These are phyloP conservation scores for Colostygia pectinataria DNA, from an alignment of 2,888 invertebrate species.

Conservation along the genomic window DNA sequence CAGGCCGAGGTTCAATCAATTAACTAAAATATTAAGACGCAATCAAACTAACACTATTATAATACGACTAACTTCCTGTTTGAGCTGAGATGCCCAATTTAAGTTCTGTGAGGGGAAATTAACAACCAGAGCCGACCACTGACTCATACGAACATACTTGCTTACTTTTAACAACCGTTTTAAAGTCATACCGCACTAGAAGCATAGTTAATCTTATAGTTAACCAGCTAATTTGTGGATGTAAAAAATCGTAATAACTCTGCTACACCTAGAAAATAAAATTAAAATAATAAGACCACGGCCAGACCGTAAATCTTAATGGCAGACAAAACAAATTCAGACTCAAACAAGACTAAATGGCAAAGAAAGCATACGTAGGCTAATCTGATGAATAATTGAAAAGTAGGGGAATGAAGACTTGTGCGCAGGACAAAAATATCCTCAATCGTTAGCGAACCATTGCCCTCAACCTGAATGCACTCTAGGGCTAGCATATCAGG, in stretches of 20 bases:
- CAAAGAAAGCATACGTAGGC: conserved; percentile 2
- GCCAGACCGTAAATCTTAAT: too few species aligned
- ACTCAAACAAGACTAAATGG: conserved; percentile 6
- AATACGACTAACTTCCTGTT: too few species aligned
- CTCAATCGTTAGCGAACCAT: conserved; percentile 54
- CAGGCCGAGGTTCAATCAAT: conserved; percentile 17
- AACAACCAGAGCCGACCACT: too few species aligned
- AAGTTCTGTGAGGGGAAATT: background rate
- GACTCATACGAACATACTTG: too few species aligned
- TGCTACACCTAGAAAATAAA: too few species aligned
- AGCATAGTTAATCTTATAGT: too few species aligned
- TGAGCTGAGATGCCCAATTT: background rate
- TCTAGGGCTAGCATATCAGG: conserved; percentile 13
- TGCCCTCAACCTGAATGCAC: conserved; percentile 43
- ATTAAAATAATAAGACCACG: too few species aligned
- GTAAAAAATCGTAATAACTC: too few species aligned
- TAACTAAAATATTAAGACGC: conserved; percentile 14
- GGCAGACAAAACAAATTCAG: background rate
- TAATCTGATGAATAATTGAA: conserved; percentile 15
- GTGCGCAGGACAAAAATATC: conserved; percentile 51
- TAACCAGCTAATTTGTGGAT: too few species aligned
- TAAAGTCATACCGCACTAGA: too few species aligned
- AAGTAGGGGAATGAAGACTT: conserved; percentile 12
- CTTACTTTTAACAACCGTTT: too few species aligned
- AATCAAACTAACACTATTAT: conserved; percentile 5